Evolutionary conservation across 2,113 vertebrate genomes (phyloP).

Genomic region (Oreochromis aureus): DNA sequence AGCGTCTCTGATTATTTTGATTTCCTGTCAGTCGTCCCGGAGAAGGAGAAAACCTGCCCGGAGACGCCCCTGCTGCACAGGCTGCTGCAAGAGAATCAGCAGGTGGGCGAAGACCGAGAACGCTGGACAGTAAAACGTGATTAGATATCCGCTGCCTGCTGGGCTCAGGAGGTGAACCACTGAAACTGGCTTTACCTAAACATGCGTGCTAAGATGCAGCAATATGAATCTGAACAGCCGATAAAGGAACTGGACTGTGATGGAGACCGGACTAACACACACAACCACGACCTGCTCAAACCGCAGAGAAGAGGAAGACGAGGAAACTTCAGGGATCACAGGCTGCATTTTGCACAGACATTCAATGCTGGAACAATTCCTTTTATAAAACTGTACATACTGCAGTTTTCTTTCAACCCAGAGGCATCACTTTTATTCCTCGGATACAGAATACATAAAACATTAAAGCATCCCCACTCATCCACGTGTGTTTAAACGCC

Average conservation of each 20-base stretch:
- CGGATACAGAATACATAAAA: neutral
- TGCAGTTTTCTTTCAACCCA: conserved; percentile 12
- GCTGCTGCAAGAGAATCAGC: neutral
- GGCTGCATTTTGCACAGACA: neutral
- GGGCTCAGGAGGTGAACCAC: neutral
- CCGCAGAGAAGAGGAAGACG: neutral
- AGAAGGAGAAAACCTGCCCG: neutral
- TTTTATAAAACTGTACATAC: conserved; percentile 43
- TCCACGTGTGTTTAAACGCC: neutral
- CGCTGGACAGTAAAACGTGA: neutral
- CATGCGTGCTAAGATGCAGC: neutral
- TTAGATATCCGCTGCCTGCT: neutral
- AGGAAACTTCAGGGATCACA: neutral
- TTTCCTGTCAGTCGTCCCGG: neutral
- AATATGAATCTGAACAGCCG: neutral
- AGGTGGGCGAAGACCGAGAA: neutral
- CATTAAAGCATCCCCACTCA: conserved; percentile 10
- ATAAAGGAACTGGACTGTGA: neutral
- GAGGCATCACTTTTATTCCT: neutral
- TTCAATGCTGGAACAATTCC: conserved; percentile 42
- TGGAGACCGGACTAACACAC: neutral
- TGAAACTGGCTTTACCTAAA: neutral
- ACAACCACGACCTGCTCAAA: neutral
- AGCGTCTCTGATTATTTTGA: neutral
- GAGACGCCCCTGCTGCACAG: neutral